These are phyloP conservation scores for Orientallactaga sibirica DNA, from an alignment of 2,797 vertebrate genomes.

Conservation along the genomic window DNA sequence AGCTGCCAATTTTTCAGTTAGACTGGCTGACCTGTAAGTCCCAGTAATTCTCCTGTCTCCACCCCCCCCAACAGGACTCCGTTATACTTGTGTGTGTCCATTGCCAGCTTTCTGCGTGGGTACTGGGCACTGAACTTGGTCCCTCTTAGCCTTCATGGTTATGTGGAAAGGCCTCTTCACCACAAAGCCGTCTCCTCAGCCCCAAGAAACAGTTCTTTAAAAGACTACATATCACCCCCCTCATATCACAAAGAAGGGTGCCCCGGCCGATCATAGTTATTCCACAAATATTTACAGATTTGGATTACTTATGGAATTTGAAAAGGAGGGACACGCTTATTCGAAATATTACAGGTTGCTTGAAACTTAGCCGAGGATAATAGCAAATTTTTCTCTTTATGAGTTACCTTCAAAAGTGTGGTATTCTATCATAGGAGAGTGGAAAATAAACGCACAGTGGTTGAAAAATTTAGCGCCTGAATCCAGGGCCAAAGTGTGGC, in stretches of 20 bases:
- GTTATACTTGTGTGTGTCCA: too few relatives aligned
- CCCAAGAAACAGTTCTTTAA: background rate
- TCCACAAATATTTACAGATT: background rate
- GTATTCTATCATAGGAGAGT: background rate
- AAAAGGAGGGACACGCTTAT: background rate
- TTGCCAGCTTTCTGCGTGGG: too few relatives aligned
- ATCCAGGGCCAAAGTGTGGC: conserved; percentile 50
- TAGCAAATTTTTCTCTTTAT: background rate
- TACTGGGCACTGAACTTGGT: too few relatives aligned
- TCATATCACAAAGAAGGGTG: background rate
- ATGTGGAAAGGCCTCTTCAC: too few relatives aligned
- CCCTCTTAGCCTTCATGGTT: too few relatives aligned
- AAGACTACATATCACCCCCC: background rate
- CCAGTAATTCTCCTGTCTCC: too few relatives aligned
- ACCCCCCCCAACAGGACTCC: too few relatives aligned
- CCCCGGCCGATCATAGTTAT: background rate
- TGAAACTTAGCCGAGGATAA: conserved; percentile 20
- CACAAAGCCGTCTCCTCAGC: too few relatives aligned
- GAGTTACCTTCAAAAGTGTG: conserved; percentile 56
- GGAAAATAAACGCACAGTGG: background rate
- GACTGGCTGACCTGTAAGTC: too few relatives aligned
- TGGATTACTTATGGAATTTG: conserved; percentile 10
- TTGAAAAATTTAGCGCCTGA: conserved; percentile 57
- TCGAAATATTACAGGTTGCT: conserved; percentile 40
- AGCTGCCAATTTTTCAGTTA: too few relatives aligned